These are phyloP conservation scores for Acanthopagrus latus DNA, from an alignment of 2,797 vertebrate genomes.

Conservation along the genomic window DNA sequence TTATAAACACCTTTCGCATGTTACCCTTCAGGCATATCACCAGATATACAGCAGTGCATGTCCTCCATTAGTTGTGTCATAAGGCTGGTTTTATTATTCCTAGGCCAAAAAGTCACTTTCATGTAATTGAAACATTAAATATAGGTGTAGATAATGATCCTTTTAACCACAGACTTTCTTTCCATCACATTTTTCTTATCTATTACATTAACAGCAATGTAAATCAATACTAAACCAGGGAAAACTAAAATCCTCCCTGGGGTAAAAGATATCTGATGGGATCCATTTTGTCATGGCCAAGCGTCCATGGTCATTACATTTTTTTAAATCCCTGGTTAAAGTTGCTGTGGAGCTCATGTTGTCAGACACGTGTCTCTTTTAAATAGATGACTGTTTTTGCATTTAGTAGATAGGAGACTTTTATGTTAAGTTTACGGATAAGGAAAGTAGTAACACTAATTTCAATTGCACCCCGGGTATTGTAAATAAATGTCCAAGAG, in stretches of 20 bases:
- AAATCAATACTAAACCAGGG: conserved; percentile 11
- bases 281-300: not conserved
- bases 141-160: not conserved
- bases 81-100: not conserved
- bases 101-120: not conserved
- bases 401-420: too few relatives aligned
- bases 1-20: conserved; percentile 5
- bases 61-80: not conserved
- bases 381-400: not conserved
- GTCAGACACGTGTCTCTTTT: not conserved
- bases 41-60: not conserved
- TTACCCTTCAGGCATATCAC: conserved; percentile 8
- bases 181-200: conserved; percentile 10
- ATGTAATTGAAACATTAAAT: not conserved
- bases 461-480: not conserved
- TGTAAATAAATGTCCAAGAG: not conserved
- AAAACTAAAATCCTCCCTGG: not conserved
- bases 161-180: conserved; percentile 6
- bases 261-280: not conserved
- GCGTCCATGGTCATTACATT: not conserved
- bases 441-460: too few relatives aligned
- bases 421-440: too few relatives aligned
- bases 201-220: not conserved
- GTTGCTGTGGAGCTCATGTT: not conserved
- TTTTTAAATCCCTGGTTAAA: not conserved